phyloP scores from a whole-genome alignment of 2,797 vertebrate species.

The Diceros bicornis region DNA sequence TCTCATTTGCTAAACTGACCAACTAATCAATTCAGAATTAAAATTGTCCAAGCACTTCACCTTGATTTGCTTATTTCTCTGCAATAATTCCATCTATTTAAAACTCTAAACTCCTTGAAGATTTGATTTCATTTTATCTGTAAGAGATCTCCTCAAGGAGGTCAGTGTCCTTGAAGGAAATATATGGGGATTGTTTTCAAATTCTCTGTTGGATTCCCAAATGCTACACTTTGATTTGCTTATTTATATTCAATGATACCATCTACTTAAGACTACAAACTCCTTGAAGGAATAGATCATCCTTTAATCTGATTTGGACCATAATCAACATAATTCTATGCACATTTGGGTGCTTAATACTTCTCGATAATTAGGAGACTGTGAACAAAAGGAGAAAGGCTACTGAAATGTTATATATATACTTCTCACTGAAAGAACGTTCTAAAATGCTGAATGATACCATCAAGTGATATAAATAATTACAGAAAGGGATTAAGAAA shows the following conservation, averaged over 20 bases:
- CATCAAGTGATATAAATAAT: slow-evolving; percentile 83
- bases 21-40: slow-evolving; percentile 75
- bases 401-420: slow-evolving; percentile 33
- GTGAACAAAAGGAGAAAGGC: slow-evolving; percentile 69
- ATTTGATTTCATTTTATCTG: slow-evolving; percentile 80
- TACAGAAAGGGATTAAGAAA: slow-evolving; percentile 83
- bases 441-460: slow-evolving; percentile 81
- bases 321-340: slow-evolving; percentile 84
- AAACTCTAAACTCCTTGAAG: slow-evolving; percentile 77
- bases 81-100: slow-evolving; percentile 77
- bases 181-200: slow-evolving; percentile 78
- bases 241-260: slow-evolving; percentile 82
- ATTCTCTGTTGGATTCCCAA: slow-evolving; percentile 78
- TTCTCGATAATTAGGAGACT: slow-evolving; percentile 78
- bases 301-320: slow-evolving; percentile 83
- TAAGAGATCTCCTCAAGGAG: slow-evolving; percentile 74
- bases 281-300: slow-evolving; percentile 80
- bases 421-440: slow-evolving; percentile 58
- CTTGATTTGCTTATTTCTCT: slow-evolving; percentile 80
- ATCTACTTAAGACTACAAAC: slow-evolving; percentile 76
- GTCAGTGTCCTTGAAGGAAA: slow-evolving; percentile 78
- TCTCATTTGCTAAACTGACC: slow-evolving; percentile 77
- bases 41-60: slow-evolving; percentile 76
- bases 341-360: slow-evolving; percentile 82
- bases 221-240: slow-evolving; percentile 81